phyloP scores from a whole-genome alignment of 2,113 vertebrate species.

The Pampusana beccarii region DNA sequence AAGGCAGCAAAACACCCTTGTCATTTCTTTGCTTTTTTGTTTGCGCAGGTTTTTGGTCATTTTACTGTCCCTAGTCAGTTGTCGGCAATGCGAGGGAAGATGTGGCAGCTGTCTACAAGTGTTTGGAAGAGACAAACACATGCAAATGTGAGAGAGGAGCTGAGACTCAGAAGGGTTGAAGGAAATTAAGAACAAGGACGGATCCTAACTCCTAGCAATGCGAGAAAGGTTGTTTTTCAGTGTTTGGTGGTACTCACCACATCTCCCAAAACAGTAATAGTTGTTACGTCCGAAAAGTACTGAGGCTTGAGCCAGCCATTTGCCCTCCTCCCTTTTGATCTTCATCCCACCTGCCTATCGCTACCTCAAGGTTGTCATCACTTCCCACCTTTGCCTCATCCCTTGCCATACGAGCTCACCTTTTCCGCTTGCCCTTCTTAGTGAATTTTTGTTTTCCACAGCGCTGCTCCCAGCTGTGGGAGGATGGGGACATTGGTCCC shows the following conservation, averaged over 20 bases:
- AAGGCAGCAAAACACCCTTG: neutral
- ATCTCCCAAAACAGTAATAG: neutral
- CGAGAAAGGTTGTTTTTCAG: neutral
- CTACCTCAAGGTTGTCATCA: too few species aligned
- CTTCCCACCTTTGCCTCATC: too few species aligned
- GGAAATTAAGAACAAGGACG: neutral
- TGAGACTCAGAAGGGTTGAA: neutral
- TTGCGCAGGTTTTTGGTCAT: neutral
- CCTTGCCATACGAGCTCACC: too few species aligned
- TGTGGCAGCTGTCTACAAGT: neutral
- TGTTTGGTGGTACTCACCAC: neutral
- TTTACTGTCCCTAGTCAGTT: neutral
- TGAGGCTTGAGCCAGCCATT: neutral
- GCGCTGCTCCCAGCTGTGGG: neutral
- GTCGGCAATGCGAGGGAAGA: neutral
- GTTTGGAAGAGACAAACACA: neutral
- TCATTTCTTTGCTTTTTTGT: neutral
- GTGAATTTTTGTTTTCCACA: neutral
- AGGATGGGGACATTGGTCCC: neutral
- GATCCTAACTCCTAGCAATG: neutral
- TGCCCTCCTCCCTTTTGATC: neutral
- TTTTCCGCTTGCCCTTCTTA: neutral
- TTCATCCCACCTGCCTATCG: neutral
- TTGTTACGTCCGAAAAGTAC: accelerated
- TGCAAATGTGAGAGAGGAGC: neutral